Evolutionary conservation across 1,140 invertebrate species (phyloP).

Genomic region (Bilobella aurantiaca): DNA sequence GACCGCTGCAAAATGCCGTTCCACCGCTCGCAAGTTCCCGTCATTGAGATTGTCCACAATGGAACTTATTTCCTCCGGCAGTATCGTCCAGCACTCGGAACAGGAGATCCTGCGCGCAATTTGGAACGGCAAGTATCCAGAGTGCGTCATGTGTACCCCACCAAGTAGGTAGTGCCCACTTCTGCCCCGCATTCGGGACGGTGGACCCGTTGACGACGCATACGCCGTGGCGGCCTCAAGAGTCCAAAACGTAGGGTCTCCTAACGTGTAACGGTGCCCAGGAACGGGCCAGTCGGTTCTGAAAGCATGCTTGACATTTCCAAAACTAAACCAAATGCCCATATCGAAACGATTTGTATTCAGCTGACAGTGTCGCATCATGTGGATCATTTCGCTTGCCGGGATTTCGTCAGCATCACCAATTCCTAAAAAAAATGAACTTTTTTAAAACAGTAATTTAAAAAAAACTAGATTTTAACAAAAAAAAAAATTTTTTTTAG

Average conservation of each 20-base stretch:
- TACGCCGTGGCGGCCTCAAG: not conserved
- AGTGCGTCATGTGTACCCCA: constrained; percentile 5
- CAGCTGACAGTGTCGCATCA: not conserved
- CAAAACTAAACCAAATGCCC: constrained; percentile 7
- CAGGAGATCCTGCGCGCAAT: not conserved
- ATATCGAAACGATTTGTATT: not conserved
- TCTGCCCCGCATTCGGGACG: not conserved
- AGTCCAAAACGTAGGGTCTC: constrained; percentile 8
- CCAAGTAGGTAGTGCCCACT: not conserved
- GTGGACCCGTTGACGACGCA: not conserved
- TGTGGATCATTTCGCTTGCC: not conserved
- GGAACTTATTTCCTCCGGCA: not conserved
- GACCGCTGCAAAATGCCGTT: not conserved
- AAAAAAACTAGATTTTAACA: not conserved
- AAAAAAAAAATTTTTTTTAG: not conserved
- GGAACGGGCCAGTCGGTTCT: constrained; percentile 3
- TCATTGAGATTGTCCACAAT: not conserved
- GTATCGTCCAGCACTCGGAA: not conserved
- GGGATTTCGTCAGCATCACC: constrained; percentile 12
- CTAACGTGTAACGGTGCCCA: constrained; percentile 2
- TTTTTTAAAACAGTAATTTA: not conserved
- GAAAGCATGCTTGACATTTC: not conserved
- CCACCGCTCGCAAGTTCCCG: not conserved
- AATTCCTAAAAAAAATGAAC: constrained; percentile 7
- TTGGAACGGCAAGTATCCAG: constrained; percentile 3